Evolutionary conservation across 2,113 vertebrate genomes (phyloP).

Genomic region (Microtus pennsylvanicus): DNA sequence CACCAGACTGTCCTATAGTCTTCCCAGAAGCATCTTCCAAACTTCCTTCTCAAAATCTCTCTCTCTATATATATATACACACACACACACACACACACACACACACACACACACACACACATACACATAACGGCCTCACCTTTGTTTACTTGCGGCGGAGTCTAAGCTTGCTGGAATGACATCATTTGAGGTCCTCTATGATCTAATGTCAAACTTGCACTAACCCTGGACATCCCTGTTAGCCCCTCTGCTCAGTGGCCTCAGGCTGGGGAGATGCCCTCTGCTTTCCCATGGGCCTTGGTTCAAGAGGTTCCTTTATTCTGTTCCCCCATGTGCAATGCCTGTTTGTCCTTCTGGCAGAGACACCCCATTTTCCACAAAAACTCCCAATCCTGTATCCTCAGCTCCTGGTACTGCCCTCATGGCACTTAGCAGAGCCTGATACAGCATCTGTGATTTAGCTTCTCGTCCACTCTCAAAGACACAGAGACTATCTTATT

Average conservation of each 20-base stretch:
- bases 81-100: too few relatives aligned
- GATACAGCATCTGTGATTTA: background rate
- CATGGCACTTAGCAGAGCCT: background rate
- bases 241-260: background rate
- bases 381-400: background rate
- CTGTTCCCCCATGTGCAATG: background rate
- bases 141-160: too few relatives aligned
- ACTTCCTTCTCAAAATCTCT: background rate
- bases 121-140: too few relatives aligned
- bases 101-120: too few relatives aligned
- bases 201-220: background rate
- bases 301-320: background rate
- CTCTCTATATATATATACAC: too few relatives aligned
- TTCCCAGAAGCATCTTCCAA: slow-evolving; percentile 2
- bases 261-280: background rate
- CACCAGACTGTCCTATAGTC: background rate
- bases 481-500: background rate
- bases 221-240: too few relatives aligned
- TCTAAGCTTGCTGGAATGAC: background rate
- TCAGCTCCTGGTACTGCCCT: background rate
- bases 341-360: background rate
- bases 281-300: background rate
- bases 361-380: background rate
- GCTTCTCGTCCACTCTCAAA: background rate
- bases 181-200: background rate